These are phyloP conservation scores for Solenodon paradoxus DNA, from an alignment of 2,113 vertebrate genomes.

Conservation along the genomic window DNA sequence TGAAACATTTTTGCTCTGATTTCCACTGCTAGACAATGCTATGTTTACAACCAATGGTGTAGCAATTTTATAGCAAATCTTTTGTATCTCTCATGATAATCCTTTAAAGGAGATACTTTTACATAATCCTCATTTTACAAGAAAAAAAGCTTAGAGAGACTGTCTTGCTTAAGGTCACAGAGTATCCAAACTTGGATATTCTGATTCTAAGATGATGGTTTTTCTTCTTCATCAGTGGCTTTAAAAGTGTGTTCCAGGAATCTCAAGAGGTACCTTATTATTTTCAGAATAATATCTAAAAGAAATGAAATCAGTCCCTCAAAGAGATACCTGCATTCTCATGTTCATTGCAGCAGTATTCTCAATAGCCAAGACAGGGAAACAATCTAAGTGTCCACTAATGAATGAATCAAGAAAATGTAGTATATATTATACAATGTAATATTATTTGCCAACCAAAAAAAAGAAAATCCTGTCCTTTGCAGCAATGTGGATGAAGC, in stretches of 20 bases:
- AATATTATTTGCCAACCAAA: background rate
- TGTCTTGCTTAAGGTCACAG: background rate
- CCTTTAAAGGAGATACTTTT: background rate
- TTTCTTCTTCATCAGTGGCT: background rate
- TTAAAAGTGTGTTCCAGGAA: background rate
- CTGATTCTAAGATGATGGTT: background rate
- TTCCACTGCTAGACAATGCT: background rate
- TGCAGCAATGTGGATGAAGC: background rate
- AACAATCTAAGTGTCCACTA: background rate
- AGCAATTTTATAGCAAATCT: background rate
- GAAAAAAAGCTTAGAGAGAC: background rate
- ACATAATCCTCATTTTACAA: background rate
- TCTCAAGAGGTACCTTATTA: background rate
- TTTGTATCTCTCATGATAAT: background rate
- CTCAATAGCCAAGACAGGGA: background rate
- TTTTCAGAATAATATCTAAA: background rate
- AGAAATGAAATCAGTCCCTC: background rate
- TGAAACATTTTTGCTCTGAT: background rate
- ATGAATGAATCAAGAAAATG: background rate
- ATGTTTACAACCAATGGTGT: background rate
- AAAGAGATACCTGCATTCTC: background rate
- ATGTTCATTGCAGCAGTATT: background rate
- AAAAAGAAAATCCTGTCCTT: background rate
- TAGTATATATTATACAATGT: too few species aligned
- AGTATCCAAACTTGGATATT: background rate